A percentile compares a stretch with the other conserved stretches of the same genome.
Evolutionary conservation across 2,797 vertebrate genomes (phyloP).

Genomic region (Melanotaenia boesemani): DNA sequence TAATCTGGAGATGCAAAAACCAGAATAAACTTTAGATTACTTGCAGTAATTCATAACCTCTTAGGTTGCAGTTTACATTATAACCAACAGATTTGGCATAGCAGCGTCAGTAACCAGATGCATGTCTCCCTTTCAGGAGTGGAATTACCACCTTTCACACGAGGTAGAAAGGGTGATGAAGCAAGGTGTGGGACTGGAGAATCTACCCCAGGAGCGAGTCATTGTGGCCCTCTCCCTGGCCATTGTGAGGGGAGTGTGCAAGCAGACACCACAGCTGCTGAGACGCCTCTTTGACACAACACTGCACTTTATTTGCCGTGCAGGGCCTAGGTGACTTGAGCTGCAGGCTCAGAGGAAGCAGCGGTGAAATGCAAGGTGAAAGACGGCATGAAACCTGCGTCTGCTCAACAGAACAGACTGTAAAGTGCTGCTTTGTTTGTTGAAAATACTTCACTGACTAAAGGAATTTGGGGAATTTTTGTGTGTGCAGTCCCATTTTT

Average conservation of each 20-base stretch:
- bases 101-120: too few species aligned
- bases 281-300: constrained; percentile 72
- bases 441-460: not conserved
- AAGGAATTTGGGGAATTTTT: not conserved
- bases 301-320: constrained; percentile 74
- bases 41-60: too few species aligned
- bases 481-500: not conserved
- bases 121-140: constrained; percentile 68
- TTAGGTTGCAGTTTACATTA: not conserved
- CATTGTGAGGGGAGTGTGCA: constrained; percentile 86
- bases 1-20: too few species aligned
- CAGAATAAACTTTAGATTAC: too few species aligned
- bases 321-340: constrained; percentile 41
- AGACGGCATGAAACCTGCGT: constrained; percentile 14
- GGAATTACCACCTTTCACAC: constrained; percentile 62
- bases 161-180: constrained; percentile 70
- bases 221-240: constrained; percentile 84
- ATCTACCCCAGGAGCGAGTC: constrained; percentile 84
- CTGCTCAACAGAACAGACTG: constrained; percentile 1
- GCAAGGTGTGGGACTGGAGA: constrained; percentile 52
- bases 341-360: not conserved
- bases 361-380: not conserved
- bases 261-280: constrained; percentile 80
- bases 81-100: not conserved
- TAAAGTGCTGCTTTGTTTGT: not conserved